A percentile compares a stretch with the other conserved stretches of the same genome.
phyloP scores from a whole-genome alignment of 2,888 invertebrate species.

The Carabus problematicus region DNA sequence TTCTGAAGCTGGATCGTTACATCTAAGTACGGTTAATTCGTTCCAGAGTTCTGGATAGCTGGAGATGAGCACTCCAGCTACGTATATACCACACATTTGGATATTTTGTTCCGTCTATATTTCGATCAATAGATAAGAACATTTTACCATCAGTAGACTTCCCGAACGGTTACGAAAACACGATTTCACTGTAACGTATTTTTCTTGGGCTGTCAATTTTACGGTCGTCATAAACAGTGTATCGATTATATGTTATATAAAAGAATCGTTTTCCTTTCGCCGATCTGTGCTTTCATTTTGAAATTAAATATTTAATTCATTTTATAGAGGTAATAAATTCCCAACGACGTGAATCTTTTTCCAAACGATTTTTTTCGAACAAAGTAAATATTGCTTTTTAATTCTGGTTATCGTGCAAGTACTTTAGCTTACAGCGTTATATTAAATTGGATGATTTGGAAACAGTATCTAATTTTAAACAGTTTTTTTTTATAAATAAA shows the following conservation, averaged over 20 bases:
- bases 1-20: too few relatives aligned
- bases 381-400: too few relatives aligned
- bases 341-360: neutral
- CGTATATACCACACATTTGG: too few relatives aligned
- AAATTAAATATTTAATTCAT: slow-evolving; percentile 2
- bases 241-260: slow-evolving; percentile 17
- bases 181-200: slow-evolving; percentile 16
- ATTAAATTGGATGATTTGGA: too few relatives aligned
- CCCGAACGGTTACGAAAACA: slow-evolving; percentile 16
- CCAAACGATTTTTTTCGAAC: too few relatives aligned
- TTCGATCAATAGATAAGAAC: neutral
- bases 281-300: neutral
- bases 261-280: slow-evolving; percentile 13
- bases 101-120: neutral
- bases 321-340: neutral
- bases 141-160: neutral
- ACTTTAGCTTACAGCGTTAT: too few relatives aligned
- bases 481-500: too few relatives aligned
- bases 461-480: too few relatives aligned
- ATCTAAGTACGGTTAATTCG: too few relatives aligned
- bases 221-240: slow-evolving; percentile 19
- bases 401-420: too few relatives aligned
- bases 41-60: too few relatives aligned
- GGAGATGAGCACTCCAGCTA: too few relatives aligned
- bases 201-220: slow-evolving; percentile 20